Conservation (phyloP, 1,140 invertebrate genomes). For the Sinonovacula constricta region DNA sequence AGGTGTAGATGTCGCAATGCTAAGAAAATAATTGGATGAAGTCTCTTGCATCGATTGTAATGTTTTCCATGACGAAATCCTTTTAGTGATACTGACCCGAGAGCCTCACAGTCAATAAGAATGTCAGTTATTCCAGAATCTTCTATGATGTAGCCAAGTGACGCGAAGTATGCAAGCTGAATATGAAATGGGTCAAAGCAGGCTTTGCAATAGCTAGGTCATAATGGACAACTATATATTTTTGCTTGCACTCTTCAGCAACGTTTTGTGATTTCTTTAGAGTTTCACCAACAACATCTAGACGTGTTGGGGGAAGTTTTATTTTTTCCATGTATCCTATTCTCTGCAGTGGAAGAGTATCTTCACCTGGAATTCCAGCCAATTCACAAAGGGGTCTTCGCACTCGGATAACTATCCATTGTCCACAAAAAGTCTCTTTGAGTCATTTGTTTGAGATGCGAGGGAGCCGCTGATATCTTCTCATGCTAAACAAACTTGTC, state of each 20-base stretch:
- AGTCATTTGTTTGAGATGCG: neutral
- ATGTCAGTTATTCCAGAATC: constrained; percentile 63
- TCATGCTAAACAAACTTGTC: neutral
- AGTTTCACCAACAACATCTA: constrained; percentile 73
- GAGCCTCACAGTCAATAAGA: constrained; percentile 75
- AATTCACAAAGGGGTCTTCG: constrained; percentile 6
- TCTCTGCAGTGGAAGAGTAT: constrained; percentile 28
- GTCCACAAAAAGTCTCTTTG: constrained; percentile 3
- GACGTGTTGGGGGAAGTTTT: constrained; percentile 19
- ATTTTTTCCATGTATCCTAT: constrained; percentile 47
- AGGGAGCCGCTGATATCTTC: neutral
- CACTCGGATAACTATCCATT: neutral
- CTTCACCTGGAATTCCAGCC: constrained; percentile 12
- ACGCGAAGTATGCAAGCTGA: constrained; percentile 23
- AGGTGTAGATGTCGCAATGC: constrained; percentile 11
- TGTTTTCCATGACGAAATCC: constrained; percentile 78
- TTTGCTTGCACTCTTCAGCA: constrained; percentile 66
- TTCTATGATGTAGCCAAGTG: constrained; percentile 27
- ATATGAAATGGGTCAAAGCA: constrained; percentile 27
- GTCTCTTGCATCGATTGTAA: constrained; percentile 79
- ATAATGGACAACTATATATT: constrained; percentile 74
- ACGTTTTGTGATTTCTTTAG: constrained; percentile 68
- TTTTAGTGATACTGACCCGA: constrained; percentile 78
- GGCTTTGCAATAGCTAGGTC: constrained; percentile 77
- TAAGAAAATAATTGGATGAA: constrained; percentile 76